Evolutionary conservation across 2,888 invertebrate species (phyloP), one percentile per base, ranked within the genome.

Genomic region (Zhuqinia jingwanae): DNA sequence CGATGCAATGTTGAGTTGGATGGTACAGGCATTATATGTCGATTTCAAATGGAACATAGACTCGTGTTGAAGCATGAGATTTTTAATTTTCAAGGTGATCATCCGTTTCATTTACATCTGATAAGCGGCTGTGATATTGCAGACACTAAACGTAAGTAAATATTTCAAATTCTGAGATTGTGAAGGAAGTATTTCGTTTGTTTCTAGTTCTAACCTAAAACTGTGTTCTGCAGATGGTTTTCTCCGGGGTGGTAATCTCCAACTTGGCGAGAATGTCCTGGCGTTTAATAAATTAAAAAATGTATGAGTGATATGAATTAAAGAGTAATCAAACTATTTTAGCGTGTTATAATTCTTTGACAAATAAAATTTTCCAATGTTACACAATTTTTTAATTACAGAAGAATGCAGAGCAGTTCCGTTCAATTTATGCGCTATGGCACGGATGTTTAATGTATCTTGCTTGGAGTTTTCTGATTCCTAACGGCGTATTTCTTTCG

Each of bases 401-500:
- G 65, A 65, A 11, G 27, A 15, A 3, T 5, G 15, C 25, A 13
- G 45, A 20, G 15, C 27, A 1, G 0, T 22, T 47, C 27, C 47
- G 50, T 1, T 50, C 73, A 15, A 10, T 2, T 3, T 50, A 25
- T 50, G 73, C 73, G 10, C 36, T 78, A 42, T 87, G 81, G 85
- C 88, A 88, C 30, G 82, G 78, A 0, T 53, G 50, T n/a, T 47
- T 77, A 8, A 87, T 83, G 68, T 27, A 42, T 1, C 2, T 87
- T 8, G 82, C 45, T 0, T 70, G 73, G 47, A 30, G 56, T 10
- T 30, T 87, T 0, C 58, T 85, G 13, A 15, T 83, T 10, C 88
- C 88, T 17, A 78, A 53, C 50, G 88, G 87, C 27, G 65, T 88
- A 15, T 82, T 83, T 17, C 65, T 87, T 17, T 56, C 88, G 2